Base-by-base conservation (phyloP, 2,888 invertebrate genomes). In the Keiferia lycopersicella region DNA sequence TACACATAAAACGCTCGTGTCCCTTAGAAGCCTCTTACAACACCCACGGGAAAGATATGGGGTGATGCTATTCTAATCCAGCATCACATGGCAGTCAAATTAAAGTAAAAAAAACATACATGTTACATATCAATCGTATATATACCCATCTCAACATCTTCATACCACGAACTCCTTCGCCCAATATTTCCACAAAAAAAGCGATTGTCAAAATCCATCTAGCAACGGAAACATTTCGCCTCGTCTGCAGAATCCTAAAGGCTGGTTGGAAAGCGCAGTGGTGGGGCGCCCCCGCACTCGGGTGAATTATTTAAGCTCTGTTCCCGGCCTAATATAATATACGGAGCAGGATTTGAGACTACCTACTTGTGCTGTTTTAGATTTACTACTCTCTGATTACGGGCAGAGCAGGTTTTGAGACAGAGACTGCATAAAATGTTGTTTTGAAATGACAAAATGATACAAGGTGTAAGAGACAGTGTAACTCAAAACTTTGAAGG, bases 381-480 rank as follows among this genome's bases (percentile, higher is more conserved):
- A 88, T 88, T 88, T 88, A 88, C 80, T 82, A 80, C 80, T 81
- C 82, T 80, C 83, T 86, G 87, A 88, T 88, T 88, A 83, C 86
- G 75, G 75, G 70, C 72, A 88, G 88, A 79, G 79, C 73, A 83
- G 63, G n/a, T n/a, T 59, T 11, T 10, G 12, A 14, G 56, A 64
- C 38, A 81, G 79, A 78, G 68, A 53, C 48, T 10, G 26, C 2
- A 6, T 34, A 34, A 10, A 34, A 10, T 34, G n/a, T 12, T 1
- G 4, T n/a, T 56, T 34, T 14, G 41, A 1, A 3, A 2, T 14
- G n/a, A 4, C 7, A 34, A 34, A 12, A 26, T n/a, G n/a, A n/a
- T n/a, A n/a, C n/a, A n/a, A n/a, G n/a, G n/a, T n/a, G n/a, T n/a
- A n/a, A n/a, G n/a, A n/a, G n/a, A n/a, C n/a, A n/a, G n/a, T n/a